phyloP scores from a whole-genome alignment of 2,797 vertebrate species.

The Eurystomus glaucurus region DNA sequence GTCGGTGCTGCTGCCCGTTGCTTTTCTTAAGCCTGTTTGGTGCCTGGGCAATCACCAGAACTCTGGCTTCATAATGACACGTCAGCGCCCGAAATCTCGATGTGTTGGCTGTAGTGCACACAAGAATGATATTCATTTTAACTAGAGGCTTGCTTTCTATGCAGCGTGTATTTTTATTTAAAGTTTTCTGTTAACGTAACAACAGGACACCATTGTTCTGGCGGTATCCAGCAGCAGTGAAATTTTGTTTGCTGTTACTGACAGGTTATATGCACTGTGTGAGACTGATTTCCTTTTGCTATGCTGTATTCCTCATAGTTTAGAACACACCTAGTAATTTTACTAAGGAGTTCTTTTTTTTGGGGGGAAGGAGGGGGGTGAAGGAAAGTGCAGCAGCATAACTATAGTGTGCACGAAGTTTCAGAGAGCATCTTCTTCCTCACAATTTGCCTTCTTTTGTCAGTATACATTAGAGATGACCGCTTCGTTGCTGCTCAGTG shows the following conservation, averaged over 20 bases:
- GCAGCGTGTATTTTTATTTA: background rate
- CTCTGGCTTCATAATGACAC: background rate
- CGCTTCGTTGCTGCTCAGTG: background rate
- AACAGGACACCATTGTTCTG: background rate
- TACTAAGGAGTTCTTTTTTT: background rate
- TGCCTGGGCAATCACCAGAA: background rate
- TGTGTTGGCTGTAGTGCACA: rapidly evolving
- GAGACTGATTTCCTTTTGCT: slow-evolving; percentile 14
- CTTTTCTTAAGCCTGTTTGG: background rate
- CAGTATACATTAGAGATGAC: background rate
- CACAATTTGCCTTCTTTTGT: background rate
- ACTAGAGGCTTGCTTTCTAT: background rate
- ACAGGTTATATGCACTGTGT: background rate
- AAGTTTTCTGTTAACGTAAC: slow-evolving; percentile 3
- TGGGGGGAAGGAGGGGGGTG: no score
- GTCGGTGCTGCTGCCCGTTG: background rate
- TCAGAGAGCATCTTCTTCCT: background rate
- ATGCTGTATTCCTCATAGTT: background rate
- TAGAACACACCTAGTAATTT: background rate
- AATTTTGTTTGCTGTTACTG: background rate
- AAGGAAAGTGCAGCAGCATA: background rate
- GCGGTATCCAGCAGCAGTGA: background rate
- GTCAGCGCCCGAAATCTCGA: background rate
- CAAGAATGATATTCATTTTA: background rate
- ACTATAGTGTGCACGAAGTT: background rate